A percentile compares a stretch with the other conserved stretches of the same genome.
phyloP scores from a whole-genome alignment of 1,140 invertebrate genomes.

The Meloidogyne exigua region DNA sequence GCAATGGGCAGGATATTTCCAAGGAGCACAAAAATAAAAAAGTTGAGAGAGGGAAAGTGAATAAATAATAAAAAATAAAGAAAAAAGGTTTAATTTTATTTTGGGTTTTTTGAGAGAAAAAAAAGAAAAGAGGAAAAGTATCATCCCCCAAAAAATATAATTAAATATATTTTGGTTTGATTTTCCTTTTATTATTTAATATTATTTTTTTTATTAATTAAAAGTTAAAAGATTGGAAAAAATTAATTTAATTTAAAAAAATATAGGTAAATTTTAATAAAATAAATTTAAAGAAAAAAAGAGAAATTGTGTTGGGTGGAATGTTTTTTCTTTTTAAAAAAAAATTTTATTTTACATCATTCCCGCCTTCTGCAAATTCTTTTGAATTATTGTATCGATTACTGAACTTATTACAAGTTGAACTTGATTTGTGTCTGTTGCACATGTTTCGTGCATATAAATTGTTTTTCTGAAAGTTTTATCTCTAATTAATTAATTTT shows the following conservation, averaged over 20 bases:
- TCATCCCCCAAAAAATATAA: too few relatives aligned
- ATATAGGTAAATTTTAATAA: background rate
- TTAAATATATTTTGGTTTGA: too few relatives aligned
- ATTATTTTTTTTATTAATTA: background rate
- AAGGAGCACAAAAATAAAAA: background rate
- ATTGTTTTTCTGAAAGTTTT: constrained; percentile 46
- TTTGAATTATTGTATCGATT: constrained; percentile 65
- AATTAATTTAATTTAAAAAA: too few relatives aligned
- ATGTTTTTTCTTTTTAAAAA: background rate
- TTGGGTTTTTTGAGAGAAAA: background rate
- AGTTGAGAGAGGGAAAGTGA: background rate
- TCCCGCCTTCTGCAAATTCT: constrained; percentile 64
- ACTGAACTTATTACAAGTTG: constrained; percentile 64
- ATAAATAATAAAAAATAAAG: background rate
- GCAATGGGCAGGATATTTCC: background rate
- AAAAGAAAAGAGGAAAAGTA: background rate
- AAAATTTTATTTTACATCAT: constrained; percentile 54
- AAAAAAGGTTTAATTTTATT: too few relatives aligned
- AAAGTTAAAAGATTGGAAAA: constrained; percentile 10
- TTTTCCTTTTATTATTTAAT: too few relatives aligned
- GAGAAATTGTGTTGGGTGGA: background rate
- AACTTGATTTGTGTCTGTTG: constrained; percentile 64
- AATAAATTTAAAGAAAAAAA: background rate
- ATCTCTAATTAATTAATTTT: background rate
- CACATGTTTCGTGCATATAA: constrained; percentile 63